phyloP scores from a whole-genome alignment of 2,113 vertebrate genomes.

The Callaeas wilsoni region DNA sequence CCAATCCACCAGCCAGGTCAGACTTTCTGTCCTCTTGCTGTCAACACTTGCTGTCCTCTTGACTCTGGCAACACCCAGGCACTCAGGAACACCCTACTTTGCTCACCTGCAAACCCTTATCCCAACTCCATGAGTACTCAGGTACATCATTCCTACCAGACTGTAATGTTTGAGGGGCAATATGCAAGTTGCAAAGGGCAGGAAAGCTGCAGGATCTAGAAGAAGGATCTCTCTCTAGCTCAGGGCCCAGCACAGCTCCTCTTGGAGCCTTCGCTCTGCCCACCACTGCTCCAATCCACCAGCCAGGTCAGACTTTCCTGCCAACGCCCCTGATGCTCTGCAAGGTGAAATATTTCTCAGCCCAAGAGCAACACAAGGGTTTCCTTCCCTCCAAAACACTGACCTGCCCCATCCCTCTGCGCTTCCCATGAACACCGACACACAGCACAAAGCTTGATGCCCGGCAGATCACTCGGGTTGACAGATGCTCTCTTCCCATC shows the following conservation, averaged over 20 bases:
- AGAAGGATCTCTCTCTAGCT: neutral
- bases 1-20: neutral
- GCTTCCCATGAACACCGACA: rapidly evolving
- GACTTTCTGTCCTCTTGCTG: too few species aligned
- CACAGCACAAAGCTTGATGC: neutral
- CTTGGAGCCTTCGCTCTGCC: rapidly evolving
- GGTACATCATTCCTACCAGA: neutral
- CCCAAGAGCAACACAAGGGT: neutral
- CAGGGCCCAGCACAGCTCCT: neutral
- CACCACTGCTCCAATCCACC: neutral
- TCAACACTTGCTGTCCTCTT: neutral
- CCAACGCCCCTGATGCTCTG: neutral
- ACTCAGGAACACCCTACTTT: neutral
- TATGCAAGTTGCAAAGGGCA: neutral
- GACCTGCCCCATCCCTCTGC: neutral
- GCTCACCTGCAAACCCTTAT: neutral
- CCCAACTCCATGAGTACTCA: neutral
- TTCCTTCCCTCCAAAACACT: neutral
- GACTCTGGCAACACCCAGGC: neutral
- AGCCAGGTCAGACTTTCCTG: neutral
- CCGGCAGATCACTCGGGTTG: neutral
- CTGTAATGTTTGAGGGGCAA: neutral
- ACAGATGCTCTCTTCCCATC: neutral
- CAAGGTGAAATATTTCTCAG: neutral
- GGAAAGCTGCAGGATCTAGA: neutral